Conservation (phyloP, 35 echinoderm and acorn worm genomes). For the Ptychodera flava region DNA sequence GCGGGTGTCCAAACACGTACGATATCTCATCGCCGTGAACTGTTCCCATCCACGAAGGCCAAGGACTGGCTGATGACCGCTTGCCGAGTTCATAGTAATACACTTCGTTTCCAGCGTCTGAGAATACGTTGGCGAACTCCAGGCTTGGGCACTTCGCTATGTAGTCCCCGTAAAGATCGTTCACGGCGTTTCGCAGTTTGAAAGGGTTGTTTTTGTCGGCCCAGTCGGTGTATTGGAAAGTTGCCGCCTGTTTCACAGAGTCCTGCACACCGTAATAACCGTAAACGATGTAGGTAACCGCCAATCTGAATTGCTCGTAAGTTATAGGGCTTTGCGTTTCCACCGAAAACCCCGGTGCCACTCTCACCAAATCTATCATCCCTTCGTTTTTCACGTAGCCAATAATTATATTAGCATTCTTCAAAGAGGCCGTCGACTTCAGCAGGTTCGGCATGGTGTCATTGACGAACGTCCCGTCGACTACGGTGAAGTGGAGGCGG, state of each 20-base stretch:
- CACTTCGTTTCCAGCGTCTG: conserved; percentile 33
- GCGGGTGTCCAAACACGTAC: conserved; percentile 73
- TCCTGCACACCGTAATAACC: not conserved
- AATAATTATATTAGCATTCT: not conserved
- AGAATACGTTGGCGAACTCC: conserved; percentile 44
- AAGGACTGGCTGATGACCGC: conserved; percentile 52
- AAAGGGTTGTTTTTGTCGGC: conserved; percentile 39
- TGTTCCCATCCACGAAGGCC: conserved; percentile 89
- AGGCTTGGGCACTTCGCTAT: conserved; percentile 55
- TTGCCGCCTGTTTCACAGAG: not conserved
- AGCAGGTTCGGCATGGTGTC: not conserved
- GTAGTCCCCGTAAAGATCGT: conserved; percentile 38
- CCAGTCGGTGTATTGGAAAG: conserved; percentile 97
- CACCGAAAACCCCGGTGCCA: not conserved
- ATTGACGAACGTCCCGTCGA: not conserved
- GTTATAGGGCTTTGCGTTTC: not conserved
- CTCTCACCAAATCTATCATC: not conserved
- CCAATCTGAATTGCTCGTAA: not conserved
- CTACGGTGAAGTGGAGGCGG: not conserved
- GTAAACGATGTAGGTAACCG: not conserved
- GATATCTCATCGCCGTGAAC: conserved; percentile 92
- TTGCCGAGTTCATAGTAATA: conserved; percentile 72
- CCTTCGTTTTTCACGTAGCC: not conserved
- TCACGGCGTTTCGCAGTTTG: conserved; percentile 49
- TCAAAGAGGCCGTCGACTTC: not conserved